A percentile compares a stretch with the other conserved stretches of the same genome.
These are phyloP conservation scores for Agrotis exclamationis DNA, from an alignment of 2,888 invertebrate genomes.

Conservation along the genomic window DNA sequence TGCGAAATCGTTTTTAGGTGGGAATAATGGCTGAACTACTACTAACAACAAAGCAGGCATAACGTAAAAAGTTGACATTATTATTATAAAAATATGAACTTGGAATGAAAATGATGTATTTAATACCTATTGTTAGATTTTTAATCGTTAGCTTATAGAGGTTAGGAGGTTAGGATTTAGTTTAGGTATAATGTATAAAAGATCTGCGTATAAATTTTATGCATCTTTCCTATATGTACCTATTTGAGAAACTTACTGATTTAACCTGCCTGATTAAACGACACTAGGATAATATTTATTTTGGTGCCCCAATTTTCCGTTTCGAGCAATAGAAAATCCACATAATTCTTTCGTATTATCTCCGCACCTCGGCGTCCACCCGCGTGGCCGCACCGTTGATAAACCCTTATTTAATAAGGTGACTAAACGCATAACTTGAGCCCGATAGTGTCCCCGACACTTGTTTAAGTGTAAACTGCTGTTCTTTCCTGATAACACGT, in stretches of 20 bases:
- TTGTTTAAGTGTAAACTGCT: slow-evolving; percentile 90
- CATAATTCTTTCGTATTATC: slow-evolving; percentile 61
- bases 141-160: too few species aligned
- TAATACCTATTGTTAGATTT: too few species aligned
- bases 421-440: slow-evolving; percentile 84
- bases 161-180: too few species aligned
- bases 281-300: background rate
- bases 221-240: background rate
- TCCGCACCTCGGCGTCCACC: slow-evolving; percentile 48
- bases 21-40: background rate
- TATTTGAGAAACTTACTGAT: background rate
- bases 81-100: background rate
- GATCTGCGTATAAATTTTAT: too few species aligned
- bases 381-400: slow-evolving; percentile 73
- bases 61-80: background rate
- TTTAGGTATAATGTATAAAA: too few species aligned
- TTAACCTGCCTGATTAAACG: background rate
- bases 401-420: slow-evolving; percentile 88
- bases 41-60: too few species aligned
- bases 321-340: slow-evolving; percentile 61
- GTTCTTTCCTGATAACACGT: slow-evolving; percentile 87
- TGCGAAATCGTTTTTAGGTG: too few species aligned
- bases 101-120: too few species aligned
- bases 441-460: slow-evolving; percentile 83
- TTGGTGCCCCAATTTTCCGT: slow-evolving; percentile 27